A percentile compares a stretch with the other conserved stretches of the same genome.
Evolutionary conservation across 1,140 invertebrate genomes (phyloP).

Genomic region (Bombus difficillimus): DNA sequence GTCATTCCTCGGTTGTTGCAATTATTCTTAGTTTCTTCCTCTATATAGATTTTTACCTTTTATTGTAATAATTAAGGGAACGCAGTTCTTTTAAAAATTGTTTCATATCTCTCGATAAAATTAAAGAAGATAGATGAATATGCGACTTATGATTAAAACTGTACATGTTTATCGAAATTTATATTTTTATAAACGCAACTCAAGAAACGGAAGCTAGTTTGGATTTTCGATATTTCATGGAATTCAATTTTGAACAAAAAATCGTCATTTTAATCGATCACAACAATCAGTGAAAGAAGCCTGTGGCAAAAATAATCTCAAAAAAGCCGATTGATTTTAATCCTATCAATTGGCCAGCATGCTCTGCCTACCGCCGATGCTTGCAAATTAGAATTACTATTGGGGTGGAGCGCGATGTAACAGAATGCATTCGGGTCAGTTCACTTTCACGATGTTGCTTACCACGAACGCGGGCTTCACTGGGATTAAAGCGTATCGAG

Average conservation of each 20-base stretch:
- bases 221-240: neutral
- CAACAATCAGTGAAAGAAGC: no score
- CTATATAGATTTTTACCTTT: no score
- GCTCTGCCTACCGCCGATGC: conserved; percentile 4
- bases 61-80: no score
- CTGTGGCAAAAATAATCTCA: neutral
- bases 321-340: neutral
- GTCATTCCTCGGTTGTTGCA: no score
- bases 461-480: conserved; percentile 49
- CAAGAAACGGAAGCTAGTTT: neutral
- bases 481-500: conserved; percentile 66
- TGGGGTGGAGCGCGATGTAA: conserved; percentile 37
- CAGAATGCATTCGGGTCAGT: conserved; percentile 54
- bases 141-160: neutral
- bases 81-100: no score
- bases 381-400: conserved; percentile 65
- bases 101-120: no score
- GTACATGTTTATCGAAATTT: neutral
- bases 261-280: neutral
- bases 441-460: conserved; percentile 44
- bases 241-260: neutral
- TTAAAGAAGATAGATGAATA: no score
- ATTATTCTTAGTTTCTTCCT: no score
- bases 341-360: conserved; percentile 35
- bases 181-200: no score